These are phyloP conservation scores for Poeciliopsis retropinna DNA, from an alignment of 2,113 vertebrate genomes.

Conservation along the genomic window DNA sequence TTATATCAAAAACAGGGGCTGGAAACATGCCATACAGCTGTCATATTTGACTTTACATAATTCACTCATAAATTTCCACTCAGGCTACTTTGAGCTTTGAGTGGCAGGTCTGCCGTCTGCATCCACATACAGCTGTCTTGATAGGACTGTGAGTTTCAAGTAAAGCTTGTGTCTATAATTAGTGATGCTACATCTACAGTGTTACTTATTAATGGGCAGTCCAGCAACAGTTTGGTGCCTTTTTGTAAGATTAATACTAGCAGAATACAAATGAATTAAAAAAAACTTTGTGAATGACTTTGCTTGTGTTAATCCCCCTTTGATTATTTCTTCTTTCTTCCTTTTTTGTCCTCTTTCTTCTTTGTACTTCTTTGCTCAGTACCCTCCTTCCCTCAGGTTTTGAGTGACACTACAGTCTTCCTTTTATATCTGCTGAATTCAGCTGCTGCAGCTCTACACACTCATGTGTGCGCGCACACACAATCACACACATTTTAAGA, in stretches of 20 bases:
- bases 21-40: conserved; percentile 5
- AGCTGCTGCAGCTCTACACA: conserved; percentile 56
- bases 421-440: conserved; percentile 71
- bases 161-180: not conserved
- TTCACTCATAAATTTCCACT: not conserved
- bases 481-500: conserved; percentile 37
- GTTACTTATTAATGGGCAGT: not conserved
- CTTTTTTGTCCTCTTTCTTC: conserved; percentile 16
- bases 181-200: not conserved
- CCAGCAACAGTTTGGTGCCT: not conserved
- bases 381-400: conserved; percentile 38
- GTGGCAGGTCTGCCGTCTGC: not conserved
- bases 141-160: not conserved
- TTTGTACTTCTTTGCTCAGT: conserved; percentile 8
- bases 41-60: conserved; percentile 3
- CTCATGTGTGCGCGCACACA: conserved; percentile 18
- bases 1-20: not conserved
- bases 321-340: conserved; percentile 39
- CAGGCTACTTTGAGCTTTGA: not conserved
- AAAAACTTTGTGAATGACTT: not conserved
- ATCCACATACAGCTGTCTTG: not conserved
- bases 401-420: conserved; percentile 63
- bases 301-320: conserved; percentile 32
- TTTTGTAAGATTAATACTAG: conserved; percentile 2
- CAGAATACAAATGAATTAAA: conserved; percentile 7